Evolutionary conservation across 1,140 invertebrate genomes (phyloP), one percentile per base, ranked within the genome.

Genomic region (Ceratoteleas bidentatus): DNA sequence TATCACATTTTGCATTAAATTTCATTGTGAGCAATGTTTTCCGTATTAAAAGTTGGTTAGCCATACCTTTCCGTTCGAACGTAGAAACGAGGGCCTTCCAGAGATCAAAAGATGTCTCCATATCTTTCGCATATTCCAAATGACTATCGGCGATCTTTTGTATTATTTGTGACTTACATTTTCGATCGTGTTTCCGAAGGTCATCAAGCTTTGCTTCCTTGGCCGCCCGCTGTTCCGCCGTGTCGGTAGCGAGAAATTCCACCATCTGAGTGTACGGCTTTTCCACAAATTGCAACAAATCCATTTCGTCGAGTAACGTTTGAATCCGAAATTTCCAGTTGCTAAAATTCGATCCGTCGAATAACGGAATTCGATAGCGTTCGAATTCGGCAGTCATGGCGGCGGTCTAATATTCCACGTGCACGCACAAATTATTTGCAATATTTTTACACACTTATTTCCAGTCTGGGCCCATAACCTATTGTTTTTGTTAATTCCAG

Each of bases 101-200:
- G 4, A 84, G 43, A 5, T 73, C 57, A 50, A 47, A 77, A 0
- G 76, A n/a, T 3, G 61, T 80, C 9, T 34, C 45, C 50, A 54
- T 66, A n/a, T 83, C 77, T 54, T 82, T 83, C 2, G 61, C 68
- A 49, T 85, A 86, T 62, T 85, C 78, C 47, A 85, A 11, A 52
- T 86, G 81, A 33, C 56, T 77, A n/a, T 86, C 81, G 0, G 75
- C 78, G 10, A 86, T 84, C 10, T 66, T 11, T 61, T 82, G 78
- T 32, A 85, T 66, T 11, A 84, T 56, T 16, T 68, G 54, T 0
- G 70, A 81, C 33, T 45, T 65, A 57, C 78, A 84, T 65, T 68
- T 75, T 10, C 34, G 10, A 60, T 82, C 80, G 13, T 24, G 0
- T 10, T 47, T 72, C 9, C 2, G 2, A 3, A 53, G 36, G 0